Base-by-base conservation (phyloP, 2,888 invertebrate species). In the Sussaba pulchella region DNA sequence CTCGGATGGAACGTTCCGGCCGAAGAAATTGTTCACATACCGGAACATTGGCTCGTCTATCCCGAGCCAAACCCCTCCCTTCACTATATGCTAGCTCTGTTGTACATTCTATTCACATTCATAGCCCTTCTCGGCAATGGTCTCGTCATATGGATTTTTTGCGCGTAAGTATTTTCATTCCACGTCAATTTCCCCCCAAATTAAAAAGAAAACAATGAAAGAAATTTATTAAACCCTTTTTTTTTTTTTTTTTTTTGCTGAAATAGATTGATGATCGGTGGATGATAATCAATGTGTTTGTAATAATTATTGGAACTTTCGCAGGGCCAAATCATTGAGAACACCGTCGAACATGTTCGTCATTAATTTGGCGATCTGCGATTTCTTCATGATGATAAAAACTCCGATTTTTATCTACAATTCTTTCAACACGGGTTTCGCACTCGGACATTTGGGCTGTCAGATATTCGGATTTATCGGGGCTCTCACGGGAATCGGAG, bases 321-420 rank as follows among this genome's bases (percentile, higher is more conserved):
- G 8, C 78, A 96, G 96, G 71, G 95, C 96, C 67, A 96, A 96
- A 92, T 93, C 94, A 81, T 92, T 96, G 66, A 93, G 96, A 85
- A 96, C 96, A 0, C 96, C 97, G 1, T 97, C 97, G 59, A 97
- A 97, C 89, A 95, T 97, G 89, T 95, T 97, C 79, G 97, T 97
- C 10, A 94, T 97, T 66, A 97, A 97, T 91, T 92, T 97, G 89
- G 96, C 97, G 0, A 93, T 97, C 76, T 95, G 96, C 86, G 97
- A 97, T 92, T 97, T 97, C 88, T 92, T 97, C 36, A 97, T 97
- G 97, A 97, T 97, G 97, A 92, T 95, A 39, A 97, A 97, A 92
- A 94, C 97, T 0, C 97, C 97, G 0, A 95, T 97, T 83, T 97
- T 97, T 91, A 96, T 97, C 85, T 97, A 96, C 92, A 97, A 97